Evolutionary conservation across 1,140 invertebrate genomes (phyloP).

Genomic region (Arctopsyche grandis): DNA sequence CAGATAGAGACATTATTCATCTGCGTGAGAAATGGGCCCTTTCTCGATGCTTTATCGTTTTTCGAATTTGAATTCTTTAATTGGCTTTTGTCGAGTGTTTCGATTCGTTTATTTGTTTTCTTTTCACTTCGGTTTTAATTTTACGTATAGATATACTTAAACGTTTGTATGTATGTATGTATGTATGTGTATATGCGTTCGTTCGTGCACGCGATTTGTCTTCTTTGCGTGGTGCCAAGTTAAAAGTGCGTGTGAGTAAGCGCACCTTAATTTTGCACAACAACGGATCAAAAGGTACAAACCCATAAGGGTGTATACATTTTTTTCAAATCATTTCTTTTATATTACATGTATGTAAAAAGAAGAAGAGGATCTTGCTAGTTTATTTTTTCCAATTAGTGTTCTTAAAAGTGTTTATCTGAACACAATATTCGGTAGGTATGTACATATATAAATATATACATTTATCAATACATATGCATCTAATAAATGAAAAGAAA

Average conservation of each 20-base stretch:
- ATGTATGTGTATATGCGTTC: neutral
- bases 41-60: conserved; percentile 53
- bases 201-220: conserved; percentile 1
- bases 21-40: conserved; percentile 44
- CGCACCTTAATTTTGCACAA: neutral
- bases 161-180: neutral
- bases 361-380: too few relatives aligned
- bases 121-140: neutral
- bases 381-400: too few relatives aligned
- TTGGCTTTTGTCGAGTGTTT: conserved; percentile 41
- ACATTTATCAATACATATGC: too few relatives aligned
- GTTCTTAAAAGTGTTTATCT: too few relatives aligned
- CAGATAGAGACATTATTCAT: conserved; percentile 54
- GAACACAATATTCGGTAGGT: too few relatives aligned
- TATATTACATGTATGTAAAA: too few relatives aligned
- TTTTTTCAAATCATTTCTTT: too few relatives aligned
- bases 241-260: neutral
- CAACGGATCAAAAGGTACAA: too few relatives aligned
- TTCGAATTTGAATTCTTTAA: conserved; percentile 55
- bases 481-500: too few relatives aligned
- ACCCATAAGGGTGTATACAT: too few relatives aligned
- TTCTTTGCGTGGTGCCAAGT: neutral
- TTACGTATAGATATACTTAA: neutral
- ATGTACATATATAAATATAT: too few relatives aligned
- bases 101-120: neutral